phyloP scores from a whole-genome alignment of 2,888 invertebrate genomes.

The Amblyjoppa proteus region DNA sequence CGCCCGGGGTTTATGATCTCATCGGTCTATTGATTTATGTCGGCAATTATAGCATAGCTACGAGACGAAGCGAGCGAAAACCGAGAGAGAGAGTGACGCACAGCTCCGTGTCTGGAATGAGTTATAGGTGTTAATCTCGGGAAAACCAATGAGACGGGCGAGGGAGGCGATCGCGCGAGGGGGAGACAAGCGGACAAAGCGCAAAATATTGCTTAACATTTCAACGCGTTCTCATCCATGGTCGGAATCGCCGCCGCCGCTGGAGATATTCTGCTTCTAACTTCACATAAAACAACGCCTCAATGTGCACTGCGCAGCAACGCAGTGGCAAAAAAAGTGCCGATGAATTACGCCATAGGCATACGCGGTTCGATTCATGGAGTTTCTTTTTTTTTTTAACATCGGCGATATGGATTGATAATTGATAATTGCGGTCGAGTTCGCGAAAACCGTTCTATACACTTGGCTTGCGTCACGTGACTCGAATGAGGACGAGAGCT shows the following conservation, averaged over 20 bases:
- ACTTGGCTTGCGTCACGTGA: not conserved
- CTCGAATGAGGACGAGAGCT: not conserved
- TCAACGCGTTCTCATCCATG: constrained; percentile 47
- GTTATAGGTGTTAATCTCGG: constrained; percentile 84
- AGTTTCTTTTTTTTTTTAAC: not conserved
- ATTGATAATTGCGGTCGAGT: not conserved
- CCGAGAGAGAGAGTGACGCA: constrained; percentile 77
- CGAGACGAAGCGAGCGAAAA: constrained; percentile 68
- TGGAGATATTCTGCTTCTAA: constrained; percentile 2
- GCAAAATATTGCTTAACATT: constrained; percentile 41
- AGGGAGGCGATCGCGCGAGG: constrained; percentile 51
- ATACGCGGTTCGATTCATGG: not conserved
- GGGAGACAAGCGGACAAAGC: constrained; percentile 51
- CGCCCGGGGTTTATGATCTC: constrained; percentile 85
- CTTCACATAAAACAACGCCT: constrained; percentile 1
- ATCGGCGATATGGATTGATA: not conserved
- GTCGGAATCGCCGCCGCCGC: constrained; percentile 21
- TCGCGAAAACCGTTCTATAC: not conserved
- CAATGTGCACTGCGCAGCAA: not conserved
- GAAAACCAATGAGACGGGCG: constrained; percentile 79
- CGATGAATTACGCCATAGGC: not conserved
- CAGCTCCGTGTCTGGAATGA: constrained; percentile 82
- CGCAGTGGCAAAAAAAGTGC: not conserved
- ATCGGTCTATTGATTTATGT: constrained; percentile 85
- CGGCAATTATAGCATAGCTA: constrained; percentile 84